A percentile compares a stretch with the other conserved stretches of the same genome.
Evolutionary conservation across 2,797 vertebrate species (phyloP).

Genomic region (Acrossocheilus wenchowensis): DNA sequence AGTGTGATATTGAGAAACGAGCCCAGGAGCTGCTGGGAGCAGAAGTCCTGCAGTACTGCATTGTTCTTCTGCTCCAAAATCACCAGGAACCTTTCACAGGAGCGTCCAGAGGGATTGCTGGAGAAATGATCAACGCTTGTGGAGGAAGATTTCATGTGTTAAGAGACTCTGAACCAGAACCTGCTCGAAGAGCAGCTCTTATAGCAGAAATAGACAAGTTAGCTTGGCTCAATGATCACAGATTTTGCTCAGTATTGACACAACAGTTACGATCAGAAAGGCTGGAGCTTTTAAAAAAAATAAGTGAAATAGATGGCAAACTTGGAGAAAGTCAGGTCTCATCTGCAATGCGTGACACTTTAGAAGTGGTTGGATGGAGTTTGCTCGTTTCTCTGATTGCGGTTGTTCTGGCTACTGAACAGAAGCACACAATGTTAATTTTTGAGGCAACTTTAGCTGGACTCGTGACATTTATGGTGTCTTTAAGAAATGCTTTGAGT

Average conservation of each 20-base stretch:
- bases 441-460: not conserved
- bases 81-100: not conserved
- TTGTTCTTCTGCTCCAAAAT: conserved; percentile 7
- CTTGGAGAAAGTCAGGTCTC: not conserved
- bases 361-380: not conserved
- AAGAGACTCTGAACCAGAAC: not conserved
- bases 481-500: not conserved
- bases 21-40: conserved; percentile 16
- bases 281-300: not conserved
- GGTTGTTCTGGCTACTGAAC: not conserved
- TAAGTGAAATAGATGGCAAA: not conserved
- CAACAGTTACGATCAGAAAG: not conserved
- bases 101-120: conserved; percentile 13
- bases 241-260: not conserved
- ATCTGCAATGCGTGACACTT: not conserved
- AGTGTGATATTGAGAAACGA: conserved; percentile 13
- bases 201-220: not conserved
- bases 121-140: conserved; percentile 10
- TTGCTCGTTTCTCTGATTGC: not conserved
- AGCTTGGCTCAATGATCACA: not conserved
- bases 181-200: not conserved
- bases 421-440: not conserved
- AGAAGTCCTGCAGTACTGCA: conserved; percentile 18
- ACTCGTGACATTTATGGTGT: not conserved
- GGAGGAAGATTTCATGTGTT: conserved; percentile 19